phyloP scores from a whole-genome alignment of 2,797 vertebrate genomes.

The Liparis tanakae region DNA sequence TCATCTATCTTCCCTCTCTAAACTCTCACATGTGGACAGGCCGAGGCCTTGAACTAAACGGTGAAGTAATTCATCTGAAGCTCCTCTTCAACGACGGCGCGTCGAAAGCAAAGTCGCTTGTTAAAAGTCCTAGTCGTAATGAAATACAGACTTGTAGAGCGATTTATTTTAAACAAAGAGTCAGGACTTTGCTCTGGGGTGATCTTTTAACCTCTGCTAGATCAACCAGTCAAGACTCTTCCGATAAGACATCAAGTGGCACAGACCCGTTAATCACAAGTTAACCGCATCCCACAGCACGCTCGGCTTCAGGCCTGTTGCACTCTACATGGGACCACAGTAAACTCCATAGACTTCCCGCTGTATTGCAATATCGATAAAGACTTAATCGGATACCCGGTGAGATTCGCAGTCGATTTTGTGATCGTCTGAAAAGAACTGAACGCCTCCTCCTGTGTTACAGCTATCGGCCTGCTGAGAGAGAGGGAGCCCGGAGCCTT shows the following conservation, averaged over 20 bases:
- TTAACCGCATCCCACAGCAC: neutral
- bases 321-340: neutral
- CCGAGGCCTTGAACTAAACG: slow-evolving; percentile 35
- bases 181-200: neutral
- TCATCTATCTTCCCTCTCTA: slow-evolving; percentile 61
- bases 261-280: neutral
- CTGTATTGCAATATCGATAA: neutral
- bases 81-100: slow-evolving; percentile 42
- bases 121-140: slow-evolving; percentile 40
- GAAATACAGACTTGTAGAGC: slow-evolving; percentile 29
- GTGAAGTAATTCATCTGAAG: slow-evolving; percentile 39
- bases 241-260: neutral
- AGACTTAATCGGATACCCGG: neutral
- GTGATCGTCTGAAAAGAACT: neutral
- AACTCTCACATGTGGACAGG: slow-evolving; percentile 58
- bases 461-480: slow-evolving; percentile 93
- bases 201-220: neutral
- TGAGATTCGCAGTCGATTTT: neutral
- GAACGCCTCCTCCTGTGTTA: slow-evolving; percentile 18
- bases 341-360: neutral
- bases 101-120: slow-evolving; percentile 37
- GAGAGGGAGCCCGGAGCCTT: slow-evolving; percentile 97
- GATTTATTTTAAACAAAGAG: neutral
- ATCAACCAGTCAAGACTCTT: neutral
- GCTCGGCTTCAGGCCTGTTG: neutral